Percentiles rank a stretch among this genome's conserved stretches.
Evolutionary conservation across 2,888 invertebrate species (phyloP).

Genomic region (Oeneis ivallda): DNA sequence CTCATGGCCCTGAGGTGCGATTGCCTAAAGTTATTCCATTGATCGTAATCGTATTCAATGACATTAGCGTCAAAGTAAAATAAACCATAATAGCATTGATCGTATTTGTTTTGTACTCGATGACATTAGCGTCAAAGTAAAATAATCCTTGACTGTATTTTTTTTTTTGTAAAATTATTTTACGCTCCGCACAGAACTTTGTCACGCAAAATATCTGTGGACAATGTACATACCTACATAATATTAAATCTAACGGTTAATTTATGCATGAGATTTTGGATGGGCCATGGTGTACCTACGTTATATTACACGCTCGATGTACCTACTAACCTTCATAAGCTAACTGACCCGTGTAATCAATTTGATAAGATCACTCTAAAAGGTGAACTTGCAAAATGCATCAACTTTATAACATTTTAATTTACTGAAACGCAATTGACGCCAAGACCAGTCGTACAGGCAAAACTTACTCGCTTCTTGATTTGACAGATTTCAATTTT

Average conservation of each 20-base stretch:
- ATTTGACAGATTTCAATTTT: no score
- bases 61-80: no score
- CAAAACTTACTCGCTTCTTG: no score
- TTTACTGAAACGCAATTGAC: not conserved
- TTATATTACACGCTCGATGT: conserved; percentile 28
- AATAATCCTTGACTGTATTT: no score
- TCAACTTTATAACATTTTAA: not conserved
- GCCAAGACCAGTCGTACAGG: no score
- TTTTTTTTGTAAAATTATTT: not conserved
- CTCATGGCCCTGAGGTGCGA: no score
- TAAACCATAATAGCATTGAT: no score
- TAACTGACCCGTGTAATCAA: conserved; percentile 32
- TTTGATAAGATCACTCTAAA: conserved; percentile 15
- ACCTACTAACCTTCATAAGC: conserved; percentile 27
- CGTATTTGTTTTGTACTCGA: no score
- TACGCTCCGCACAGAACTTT: not conserved
- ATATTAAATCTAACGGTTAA: conserved; percentile 10
- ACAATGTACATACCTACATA: no score
- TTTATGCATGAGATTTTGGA: conserved; percentile 33
- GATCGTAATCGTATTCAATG: no score
- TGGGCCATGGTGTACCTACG: conserved; percentile 12
- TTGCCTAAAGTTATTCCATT: no score
- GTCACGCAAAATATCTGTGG: not conserved
- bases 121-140: no score
- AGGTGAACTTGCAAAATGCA: conserved; percentile 2